phyloP scores from a whole-genome alignment of 2,797 vertebrate species.

The Dallia pectoralis region DNA sequence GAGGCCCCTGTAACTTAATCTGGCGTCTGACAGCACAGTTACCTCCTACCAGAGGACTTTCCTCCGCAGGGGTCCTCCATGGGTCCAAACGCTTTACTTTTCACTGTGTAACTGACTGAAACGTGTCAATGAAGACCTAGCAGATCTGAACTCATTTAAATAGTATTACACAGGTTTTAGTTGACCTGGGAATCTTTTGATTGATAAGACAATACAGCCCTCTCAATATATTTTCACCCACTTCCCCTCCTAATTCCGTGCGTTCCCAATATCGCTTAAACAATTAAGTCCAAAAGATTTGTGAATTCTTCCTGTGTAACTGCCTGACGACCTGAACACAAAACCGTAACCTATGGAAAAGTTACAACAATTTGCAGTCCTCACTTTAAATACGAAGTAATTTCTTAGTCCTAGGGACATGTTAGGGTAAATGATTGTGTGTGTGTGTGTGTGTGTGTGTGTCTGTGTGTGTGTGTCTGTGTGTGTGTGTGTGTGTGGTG shows the following conservation, averaged over 20 bases:
- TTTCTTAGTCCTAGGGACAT: too few species aligned
- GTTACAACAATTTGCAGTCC: too few species aligned
- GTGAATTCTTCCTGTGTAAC: background rate
- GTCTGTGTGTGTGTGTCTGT: background rate
- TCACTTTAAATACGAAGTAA: too few species aligned
- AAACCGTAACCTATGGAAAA: too few species aligned
- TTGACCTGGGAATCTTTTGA: background rate
- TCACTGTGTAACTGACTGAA: background rate
- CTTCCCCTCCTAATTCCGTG: background rate
- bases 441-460: conserved; percentile 7
- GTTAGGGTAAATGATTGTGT: background rate
- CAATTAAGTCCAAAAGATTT: background rate
- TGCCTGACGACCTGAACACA: too few species aligned
- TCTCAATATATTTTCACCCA: background rate
- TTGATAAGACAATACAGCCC: background rate
- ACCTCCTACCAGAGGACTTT: conserved; percentile 51
- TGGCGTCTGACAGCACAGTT: conserved; percentile 65
- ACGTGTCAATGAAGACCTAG: background rate
- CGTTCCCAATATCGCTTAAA: background rate
- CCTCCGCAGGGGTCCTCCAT: conserved; percentile 44
- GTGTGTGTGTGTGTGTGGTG: background rate
- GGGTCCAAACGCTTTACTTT: background rate
- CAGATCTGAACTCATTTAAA: background rate
- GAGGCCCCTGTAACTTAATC: conserved; percentile 58
- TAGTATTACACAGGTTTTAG: background rate